Percentiles rank a stretch among this genome's conserved stretches.
Conservation (phyloP, 2,113 vertebrate species). For the Lagopus muta region DNA sequence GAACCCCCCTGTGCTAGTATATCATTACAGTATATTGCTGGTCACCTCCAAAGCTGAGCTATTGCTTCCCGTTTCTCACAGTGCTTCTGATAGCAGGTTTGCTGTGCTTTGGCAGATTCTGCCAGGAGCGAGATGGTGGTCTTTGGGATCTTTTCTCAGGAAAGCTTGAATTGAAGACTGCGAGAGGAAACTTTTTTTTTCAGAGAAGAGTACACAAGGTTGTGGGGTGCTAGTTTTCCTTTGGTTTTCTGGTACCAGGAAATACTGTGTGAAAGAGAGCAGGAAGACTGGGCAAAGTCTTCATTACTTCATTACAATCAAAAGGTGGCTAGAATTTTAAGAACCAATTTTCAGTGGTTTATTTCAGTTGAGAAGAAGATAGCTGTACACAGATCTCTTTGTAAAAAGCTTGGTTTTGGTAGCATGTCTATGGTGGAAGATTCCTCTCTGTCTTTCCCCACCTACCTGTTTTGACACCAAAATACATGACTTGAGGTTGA, state of each 20-base stretch:
- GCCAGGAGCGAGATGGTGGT: neutral
- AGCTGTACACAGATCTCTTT: neutral
- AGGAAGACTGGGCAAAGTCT: neutral
- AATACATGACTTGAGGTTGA: neutral
- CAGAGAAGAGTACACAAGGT: neutral
- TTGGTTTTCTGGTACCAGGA: neutral
- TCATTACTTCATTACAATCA: neutral
- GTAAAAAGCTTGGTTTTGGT: neutral
- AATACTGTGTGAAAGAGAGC: neutral
- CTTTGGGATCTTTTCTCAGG: neutral
- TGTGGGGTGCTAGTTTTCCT: neutral
- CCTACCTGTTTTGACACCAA: neutral
- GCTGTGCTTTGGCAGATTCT: neutral
- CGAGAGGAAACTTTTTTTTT: neutral
- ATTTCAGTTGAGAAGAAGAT: neutral
- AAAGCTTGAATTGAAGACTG: neutral
- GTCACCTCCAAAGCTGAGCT: neutral
- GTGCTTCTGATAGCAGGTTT: neutral
- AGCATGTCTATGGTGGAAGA: neutral
- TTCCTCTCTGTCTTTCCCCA: neutral
- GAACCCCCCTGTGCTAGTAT: no score
- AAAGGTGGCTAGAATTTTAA: neutral
- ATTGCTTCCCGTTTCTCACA: neutral
- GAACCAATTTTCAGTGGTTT: neutral
- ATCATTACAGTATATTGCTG: neutral